Conservation (phyloP, 2,888 invertebrate species). For the Calameuta pallipes region DNA sequence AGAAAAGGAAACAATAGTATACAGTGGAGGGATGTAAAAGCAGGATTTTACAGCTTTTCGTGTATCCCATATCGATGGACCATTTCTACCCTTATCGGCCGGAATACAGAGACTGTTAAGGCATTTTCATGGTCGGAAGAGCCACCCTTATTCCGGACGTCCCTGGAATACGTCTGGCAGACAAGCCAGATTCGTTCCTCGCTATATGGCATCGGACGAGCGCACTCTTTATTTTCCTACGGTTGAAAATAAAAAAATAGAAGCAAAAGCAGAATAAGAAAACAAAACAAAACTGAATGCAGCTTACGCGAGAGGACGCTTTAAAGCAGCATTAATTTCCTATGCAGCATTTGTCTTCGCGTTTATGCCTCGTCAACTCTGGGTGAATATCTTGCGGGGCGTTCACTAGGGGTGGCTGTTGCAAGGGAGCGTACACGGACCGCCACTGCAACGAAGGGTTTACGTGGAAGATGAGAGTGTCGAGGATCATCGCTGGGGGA, state of each 20-base stretch:
- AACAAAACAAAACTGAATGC: not conserved
- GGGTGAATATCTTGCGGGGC: not conserved
- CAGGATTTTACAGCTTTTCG: not conserved
- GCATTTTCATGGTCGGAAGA: not conserved
- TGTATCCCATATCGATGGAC: not conserved
- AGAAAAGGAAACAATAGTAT: not conserved
- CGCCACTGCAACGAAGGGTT: not conserved
- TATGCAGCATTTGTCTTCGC: slow-evolving; percentile 20
- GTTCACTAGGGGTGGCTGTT: not conserved
- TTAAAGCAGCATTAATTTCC: slow-evolving; percentile 25
- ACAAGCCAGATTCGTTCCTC: not conserved
- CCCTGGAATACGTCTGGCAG: not conserved
- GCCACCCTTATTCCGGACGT: not conserved
- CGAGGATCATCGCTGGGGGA: not conserved
- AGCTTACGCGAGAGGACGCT: slow-evolving; percentile 12
- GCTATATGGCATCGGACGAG: not conserved
- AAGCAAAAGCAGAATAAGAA: not conserved
- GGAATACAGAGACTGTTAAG: not conserved
- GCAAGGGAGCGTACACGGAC: not conserved
- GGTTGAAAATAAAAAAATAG: not conserved
- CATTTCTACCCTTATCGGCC: not conserved
- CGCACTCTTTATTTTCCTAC: slow-evolving; percentile 4
- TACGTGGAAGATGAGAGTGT: slow-evolving; percentile 1
- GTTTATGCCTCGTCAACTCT: slow-evolving; percentile 21
- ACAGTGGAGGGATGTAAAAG: not conserved